A percentile compares a stretch with the other conserved stretches of the same genome.
phyloP scores from a whole-genome alignment of 92 coral and sea anemone genomes.

The Phenganax marumi region DNA sequence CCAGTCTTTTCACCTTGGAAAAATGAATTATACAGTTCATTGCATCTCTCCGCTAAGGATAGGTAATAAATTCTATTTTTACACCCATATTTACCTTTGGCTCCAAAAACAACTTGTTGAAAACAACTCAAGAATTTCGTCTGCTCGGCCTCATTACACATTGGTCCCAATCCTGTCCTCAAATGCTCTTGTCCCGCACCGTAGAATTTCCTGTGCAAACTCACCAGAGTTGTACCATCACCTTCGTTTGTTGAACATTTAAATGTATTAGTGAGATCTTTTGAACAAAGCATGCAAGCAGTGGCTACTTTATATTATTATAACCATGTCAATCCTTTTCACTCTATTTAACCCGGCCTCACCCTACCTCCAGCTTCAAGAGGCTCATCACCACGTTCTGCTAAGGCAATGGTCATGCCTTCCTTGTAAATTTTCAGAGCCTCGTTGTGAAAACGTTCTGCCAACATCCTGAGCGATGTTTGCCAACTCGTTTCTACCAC shows the following conservation, averaged over 20 bases:
- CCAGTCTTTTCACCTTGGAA: not conserved
- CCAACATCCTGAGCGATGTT: slow-evolving; percentile 49
- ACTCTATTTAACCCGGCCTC: slow-evolving; percentile 14
- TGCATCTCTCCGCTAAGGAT: too few species aligned
- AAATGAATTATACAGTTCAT: not conserved
- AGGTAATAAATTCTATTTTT: too few species aligned
- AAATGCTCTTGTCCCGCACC: slow-evolving; percentile 26
- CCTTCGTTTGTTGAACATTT: not conserved
- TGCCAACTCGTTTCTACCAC: slow-evolving; percentile 80
- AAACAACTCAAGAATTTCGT: slow-evolving; percentile 15
- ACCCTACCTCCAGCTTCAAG: slow-evolving; percentile 36
- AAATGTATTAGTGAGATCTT: not conserved
- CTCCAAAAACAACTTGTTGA: slow-evolving; percentile 36
- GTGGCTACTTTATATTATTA: not conserved
- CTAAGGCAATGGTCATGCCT: slow-evolving; percentile 39
- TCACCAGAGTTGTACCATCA: slow-evolving; percentile 17
- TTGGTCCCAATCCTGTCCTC: slow-evolving; percentile 37
- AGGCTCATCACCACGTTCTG: slow-evolving; percentile 16
- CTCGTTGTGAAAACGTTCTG: slow-evolving; percentile 37
- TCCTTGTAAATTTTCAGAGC: slow-evolving; percentile 34
- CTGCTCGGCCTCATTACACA: slow-evolving; percentile 42
- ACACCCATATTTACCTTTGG: slow-evolving; percentile 4
- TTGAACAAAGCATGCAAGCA: not conserved
- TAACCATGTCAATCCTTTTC: not conserved
- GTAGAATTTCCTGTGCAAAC: slow-evolving; percentile 36